phyloP scores from a whole-genome alignment of 1,140 invertebrate genomes.

The Drosophila ficusphila region DNA sequence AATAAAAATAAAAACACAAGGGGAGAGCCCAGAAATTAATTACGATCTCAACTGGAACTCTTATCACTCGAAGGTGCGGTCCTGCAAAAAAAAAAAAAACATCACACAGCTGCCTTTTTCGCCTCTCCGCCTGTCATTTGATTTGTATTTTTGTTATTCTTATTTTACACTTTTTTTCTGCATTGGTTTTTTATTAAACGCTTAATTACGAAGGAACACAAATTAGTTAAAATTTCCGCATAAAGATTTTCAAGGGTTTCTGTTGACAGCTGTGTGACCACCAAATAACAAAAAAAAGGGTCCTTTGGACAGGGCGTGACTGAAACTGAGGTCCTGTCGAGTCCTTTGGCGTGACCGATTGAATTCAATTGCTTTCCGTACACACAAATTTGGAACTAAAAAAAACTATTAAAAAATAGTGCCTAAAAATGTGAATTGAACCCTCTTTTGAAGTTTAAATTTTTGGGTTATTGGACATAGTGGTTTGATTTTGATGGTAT shows the following conservation, averaged over 20 bases:
- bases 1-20: constrained; percentile 10
- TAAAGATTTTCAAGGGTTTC: constrained; percentile 8
- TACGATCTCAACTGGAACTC: constrained; percentile 54
- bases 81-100: constrained; percentile 1
- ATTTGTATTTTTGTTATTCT: constrained; percentile 39
- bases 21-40: constrained; percentile 64
- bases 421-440: neutral
- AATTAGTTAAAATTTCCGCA: constrained; percentile 53
- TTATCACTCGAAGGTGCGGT: constrained; percentile 58
- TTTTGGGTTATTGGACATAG: neutral
- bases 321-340: constrained; percentile 26
- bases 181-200: constrained; percentile 28
- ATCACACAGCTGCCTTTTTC: constrained; percentile 29
- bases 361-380: constrained; percentile 9
- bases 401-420: constrained; percentile 18
- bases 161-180: constrained; percentile 16
- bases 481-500: no score
- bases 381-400: constrained; percentile 1
- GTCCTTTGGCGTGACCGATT: constrained; percentile 38
- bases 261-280: constrained; percentile 39
- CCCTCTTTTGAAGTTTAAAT: neutral
- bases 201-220: constrained; percentile 39
- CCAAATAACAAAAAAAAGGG: neutral
- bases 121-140: constrained; percentile 19
- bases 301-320: constrained; percentile 17